Conservation (phyloP, 2,113 vertebrate species). For the Cebus imitator region DNA sequence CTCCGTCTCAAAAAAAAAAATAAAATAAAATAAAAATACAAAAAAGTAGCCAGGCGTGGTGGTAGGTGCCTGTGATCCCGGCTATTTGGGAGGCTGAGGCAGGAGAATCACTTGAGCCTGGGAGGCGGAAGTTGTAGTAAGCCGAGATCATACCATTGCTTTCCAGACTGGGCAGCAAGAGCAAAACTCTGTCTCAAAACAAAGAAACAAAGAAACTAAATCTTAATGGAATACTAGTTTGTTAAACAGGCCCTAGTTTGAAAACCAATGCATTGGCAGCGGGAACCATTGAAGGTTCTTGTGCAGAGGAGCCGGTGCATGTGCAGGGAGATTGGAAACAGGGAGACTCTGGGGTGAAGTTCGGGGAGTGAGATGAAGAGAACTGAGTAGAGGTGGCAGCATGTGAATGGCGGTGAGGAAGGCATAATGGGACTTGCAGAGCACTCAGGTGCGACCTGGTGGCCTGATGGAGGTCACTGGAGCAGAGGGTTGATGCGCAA, state of each 20-base stretch:
- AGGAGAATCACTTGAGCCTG: no score
- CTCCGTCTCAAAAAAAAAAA: no score
- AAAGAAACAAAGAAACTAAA: neutral
- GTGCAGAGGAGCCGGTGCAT: neutral
- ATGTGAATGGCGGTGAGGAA: neutral
- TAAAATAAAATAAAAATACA: no score
- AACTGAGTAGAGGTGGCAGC: neutral
- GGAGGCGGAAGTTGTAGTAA: no score
- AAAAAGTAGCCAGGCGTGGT: no score
- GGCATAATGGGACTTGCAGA: neutral
- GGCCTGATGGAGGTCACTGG: neutral
- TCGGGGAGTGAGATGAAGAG: neutral
- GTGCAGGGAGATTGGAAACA: neutral
- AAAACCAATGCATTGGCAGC: neutral
- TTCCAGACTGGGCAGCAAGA: no score
- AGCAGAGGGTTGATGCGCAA: neutral
- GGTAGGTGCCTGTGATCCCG: no score
- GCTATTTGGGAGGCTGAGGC: no score
- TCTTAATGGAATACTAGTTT: neutral
- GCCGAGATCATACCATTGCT: no score
- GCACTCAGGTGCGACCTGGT: neutral
- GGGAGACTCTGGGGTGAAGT: neutral
- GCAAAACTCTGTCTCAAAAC: no score
- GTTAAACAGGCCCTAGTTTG: neutral
- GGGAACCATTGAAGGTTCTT: neutral